Evolutionary conservation across 2,797 vertebrate genomes (phyloP).

Genomic region (Sciurus carolinensis): DNA sequence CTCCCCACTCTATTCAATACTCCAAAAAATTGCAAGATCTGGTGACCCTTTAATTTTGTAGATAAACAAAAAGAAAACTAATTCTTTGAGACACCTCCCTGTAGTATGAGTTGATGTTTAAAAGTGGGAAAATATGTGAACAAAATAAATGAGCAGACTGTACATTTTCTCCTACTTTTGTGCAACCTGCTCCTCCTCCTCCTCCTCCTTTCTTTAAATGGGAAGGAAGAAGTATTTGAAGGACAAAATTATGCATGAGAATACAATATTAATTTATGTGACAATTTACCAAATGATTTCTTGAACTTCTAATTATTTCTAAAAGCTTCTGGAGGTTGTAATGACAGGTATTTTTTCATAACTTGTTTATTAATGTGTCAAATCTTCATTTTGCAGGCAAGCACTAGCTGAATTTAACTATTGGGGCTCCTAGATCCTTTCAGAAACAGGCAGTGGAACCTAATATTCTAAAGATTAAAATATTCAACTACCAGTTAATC

Average conservation of each 20-base stretch:
- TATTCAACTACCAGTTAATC: not conserved
- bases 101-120: not conserved
- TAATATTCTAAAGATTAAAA: slow-evolving; percentile 29
- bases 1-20: not conserved
- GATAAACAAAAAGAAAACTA: slow-evolving; percentile 11
- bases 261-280: slow-evolving; percentile 17
- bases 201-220: not conserved
- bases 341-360: not conserved
- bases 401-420: not conserved
- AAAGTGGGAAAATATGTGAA: not conserved
- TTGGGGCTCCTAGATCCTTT: not conserved
- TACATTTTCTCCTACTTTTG: not conserved
- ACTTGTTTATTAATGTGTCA: not conserved
- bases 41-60: not conserved
- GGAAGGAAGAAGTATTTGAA: not conserved
- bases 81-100: not conserved
- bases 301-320: slow-evolving; percentile 41
- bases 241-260: not conserved
- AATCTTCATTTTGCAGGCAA: not conserved
- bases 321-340: not conserved
- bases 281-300: slow-evolving; percentile 26
- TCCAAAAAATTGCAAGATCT: not conserved
- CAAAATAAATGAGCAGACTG: not conserved
- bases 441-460: not conserved
- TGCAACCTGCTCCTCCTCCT: not conserved